Evolutionary conservation across 64 coral and sea anemone species (phyloP), one percentile per base, ranked within the genome.

Genomic region (Montipora cactus): DNA sequence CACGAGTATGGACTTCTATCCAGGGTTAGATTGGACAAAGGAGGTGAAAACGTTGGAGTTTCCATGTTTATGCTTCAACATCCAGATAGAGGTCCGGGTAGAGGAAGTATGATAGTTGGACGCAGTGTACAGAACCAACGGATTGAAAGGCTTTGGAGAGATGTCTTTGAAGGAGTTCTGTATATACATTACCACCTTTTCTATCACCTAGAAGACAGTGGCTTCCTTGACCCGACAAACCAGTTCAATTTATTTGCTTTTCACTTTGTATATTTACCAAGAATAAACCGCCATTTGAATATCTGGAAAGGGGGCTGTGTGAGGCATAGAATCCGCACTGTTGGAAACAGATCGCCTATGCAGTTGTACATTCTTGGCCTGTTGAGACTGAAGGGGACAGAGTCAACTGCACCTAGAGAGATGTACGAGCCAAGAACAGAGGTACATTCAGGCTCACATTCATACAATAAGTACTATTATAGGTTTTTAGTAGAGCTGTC

Each of bases 301-400:
- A 70, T 77, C 59, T 91, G 89, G 89, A 91, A 81, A 66, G 77
- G 68, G 58, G 89, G 89, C 8, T 91, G 81, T 69, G 44, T 91
- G 53, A 50, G 62, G 19, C 89, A 91, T 78, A 53, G 67, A 8
- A 62, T 92, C 48, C 81, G 90, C 52, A 92, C 90, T 49, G 67
- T 57, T 55, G 52, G 52, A 55, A 55, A 3, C 52, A 55, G 52
- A 55, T 55, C 52, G 52, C 52, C 52, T 55, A 92, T 92, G 79
- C 90, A 92, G 67, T 80, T 92, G 14, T 92, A 92, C 64, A 92
- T 92, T 37, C 68, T 84, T 64, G 90, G 90, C 50, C 90, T 92
- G 82, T 49, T 92, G 25, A 84, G 81, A 84, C 68, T 92, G 16
- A 92, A 69, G 49, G 90, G 90, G 22, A 78, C 90, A 9, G 90